Base-by-base conservation (phyloP, 1,140 invertebrate genomes). In the Drosophila pachea region DNA sequence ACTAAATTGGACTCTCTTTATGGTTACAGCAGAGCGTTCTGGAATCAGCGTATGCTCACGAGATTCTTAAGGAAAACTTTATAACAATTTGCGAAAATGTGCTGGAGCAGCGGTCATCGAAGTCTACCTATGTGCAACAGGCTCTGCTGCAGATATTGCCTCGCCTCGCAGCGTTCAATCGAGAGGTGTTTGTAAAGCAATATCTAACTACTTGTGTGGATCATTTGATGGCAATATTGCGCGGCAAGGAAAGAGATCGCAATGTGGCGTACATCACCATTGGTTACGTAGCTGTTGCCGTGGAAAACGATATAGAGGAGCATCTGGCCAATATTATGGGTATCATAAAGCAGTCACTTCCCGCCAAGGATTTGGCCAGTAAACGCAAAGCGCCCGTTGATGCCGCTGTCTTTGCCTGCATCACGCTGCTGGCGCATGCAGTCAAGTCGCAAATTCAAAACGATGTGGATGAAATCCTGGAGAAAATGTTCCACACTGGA, bases 131-230 rank as follows among this genome's bases (percentile, higher is more conserved):
- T 88, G 95, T 99, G 33, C 97, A 99, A 78, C 95, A 97, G 82
- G 93, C 95, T 1, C 89, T 99, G 7, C 91, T 99, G 60, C 94
- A 94, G 22, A 93, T 99, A 42, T 91, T 99, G 66, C 98, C 98
- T n/a, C 92, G 97, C 56, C 89, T 99, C n/a, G 97, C 97, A 6
- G 97, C 97, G 9, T 98, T 99, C 74, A 94, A 97, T 88, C 94
- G 94, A 58, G 92, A 94, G n/a, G 92, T 93, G 36, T 99, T 98
- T 77, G 92, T 94, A 2, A 91, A 91, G 38, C 92, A 96, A 73
- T 95, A 97, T 90, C 90, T 98, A 3, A 92, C 91, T 12, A 92
- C 93, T 1, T 94, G 95, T 2, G 93, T 99, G 88, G 91, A 90
- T 54, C 96, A 97, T 88, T 90, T 99, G 36, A 89, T 98, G 50